Base-by-base conservation (phyloP, 2,797 vertebrate species). In the Myoxocephalus aenaeus region DNA sequence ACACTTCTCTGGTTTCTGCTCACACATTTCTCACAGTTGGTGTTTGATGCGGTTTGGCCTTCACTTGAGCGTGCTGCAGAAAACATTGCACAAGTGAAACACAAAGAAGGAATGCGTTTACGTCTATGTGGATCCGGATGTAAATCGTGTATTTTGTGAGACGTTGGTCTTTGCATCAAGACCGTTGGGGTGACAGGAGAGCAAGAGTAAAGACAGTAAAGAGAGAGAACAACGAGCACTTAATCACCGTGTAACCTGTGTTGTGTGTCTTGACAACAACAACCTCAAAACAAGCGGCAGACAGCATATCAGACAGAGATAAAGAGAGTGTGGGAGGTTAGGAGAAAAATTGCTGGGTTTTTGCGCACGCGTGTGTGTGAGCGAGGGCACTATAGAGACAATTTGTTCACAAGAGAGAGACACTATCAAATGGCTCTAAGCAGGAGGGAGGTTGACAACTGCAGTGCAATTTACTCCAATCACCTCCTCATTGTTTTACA, bases 401-500 rank as follows among this genome's bases (percentile, higher is more conserved):
- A 73, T 86, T 90, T 84, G 80, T 86, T 80, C 74, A 66, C 64
- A 27, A 70, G 63, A 78, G 56, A 74, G 80, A 72, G 64, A 86
- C 71, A 48, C 68, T 68, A 70, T 85, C 75, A 81, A 87, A 86
- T 78, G 81, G 85, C 87, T 90, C 66, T 79, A 77, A 90, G 83
- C 77, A 71, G 71, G 80, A 40, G 34, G 57, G 71, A 77, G 85
- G 85, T 75, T 89, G 89, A 88, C 83, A 84, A 87, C 86, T 86
- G 76, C 77, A 69, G 82, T 81, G 84, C 86, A 87, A 92, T 93
- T 93, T 92, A 88, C 89, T 92, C 85, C 91, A 92, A 92, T 93
- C 89, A 89, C 81, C 78, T 84, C 66, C 84, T 92, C 82, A 91
- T 94, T 91, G 93, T 94, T 93, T 92, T 85, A 87, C 84, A 83